Conservation (phyloP, 2,797 vertebrate genomes). For the Myripristis murdjan region DNA sequence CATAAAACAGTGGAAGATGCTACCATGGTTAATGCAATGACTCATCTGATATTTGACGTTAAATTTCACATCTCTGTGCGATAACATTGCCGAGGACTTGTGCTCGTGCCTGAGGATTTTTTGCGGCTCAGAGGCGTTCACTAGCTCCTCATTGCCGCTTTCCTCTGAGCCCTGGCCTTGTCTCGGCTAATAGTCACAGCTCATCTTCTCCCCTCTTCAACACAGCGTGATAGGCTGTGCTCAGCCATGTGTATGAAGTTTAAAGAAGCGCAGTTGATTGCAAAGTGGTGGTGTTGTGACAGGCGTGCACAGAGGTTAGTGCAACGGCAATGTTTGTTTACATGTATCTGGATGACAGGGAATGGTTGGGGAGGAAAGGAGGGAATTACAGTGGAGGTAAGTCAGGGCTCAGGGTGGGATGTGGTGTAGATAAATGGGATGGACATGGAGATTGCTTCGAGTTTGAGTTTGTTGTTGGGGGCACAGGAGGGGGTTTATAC, state of each 20-base stretch:
- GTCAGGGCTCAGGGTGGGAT: neutral
- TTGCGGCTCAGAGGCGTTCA: conserved; percentile 27
- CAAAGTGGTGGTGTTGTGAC: conserved; percentile 70
- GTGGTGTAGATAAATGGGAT: neutral
- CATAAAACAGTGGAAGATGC: neutral
- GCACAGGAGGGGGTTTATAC: neutral
- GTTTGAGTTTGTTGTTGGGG: neutral
- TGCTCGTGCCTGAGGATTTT: neutral
- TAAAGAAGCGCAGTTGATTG: conserved; percentile 65
- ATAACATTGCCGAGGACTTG: neutral
- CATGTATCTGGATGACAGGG: conserved; percentile 3
- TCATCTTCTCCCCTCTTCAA: conserved; percentile 29
- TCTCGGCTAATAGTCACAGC: conserved; percentile 50
- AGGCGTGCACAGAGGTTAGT: conserved; percentile 58
- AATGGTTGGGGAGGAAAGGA: neutral
- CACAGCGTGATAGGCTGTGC: conserved; percentile 40
- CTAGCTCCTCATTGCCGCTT: conserved; percentile 26
- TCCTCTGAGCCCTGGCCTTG: conserved; percentile 21
- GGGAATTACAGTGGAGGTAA: neutral
- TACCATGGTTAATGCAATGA: neutral
- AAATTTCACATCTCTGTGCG: conserved; percentile 18
- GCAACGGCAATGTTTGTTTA: conserved; percentile 51
- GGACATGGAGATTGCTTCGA: neutral
- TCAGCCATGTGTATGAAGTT: conserved; percentile 61
- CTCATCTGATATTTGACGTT: conserved; percentile 17